Conservation (phyloP, 2,888 invertebrate species). For the Volucella inanis region DNA sequence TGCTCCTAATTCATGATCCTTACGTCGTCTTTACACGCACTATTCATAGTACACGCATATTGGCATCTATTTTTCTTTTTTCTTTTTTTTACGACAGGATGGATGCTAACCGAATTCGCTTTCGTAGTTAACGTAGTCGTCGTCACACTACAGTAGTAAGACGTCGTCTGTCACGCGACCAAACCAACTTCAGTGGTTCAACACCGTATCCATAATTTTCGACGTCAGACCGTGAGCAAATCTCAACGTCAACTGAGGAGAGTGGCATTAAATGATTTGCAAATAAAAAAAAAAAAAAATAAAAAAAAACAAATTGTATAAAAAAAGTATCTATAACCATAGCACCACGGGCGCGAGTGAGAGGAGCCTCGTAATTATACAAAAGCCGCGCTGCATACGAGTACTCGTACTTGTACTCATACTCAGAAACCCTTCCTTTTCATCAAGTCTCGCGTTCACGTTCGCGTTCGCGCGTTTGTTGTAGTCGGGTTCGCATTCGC, state of each 20-base stretch:
- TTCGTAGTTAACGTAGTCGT: slow-evolving; percentile 23
- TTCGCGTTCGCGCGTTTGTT: slow-evolving; percentile 40
- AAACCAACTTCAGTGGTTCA: slow-evolving; percentile 66
- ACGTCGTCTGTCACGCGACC: slow-evolving; percentile 45
- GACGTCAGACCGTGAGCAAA: slow-evolving; percentile 73
- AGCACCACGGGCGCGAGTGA: slow-evolving; percentile 49
- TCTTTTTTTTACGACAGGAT: not conserved
- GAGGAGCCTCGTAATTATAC: slow-evolving; percentile 48
- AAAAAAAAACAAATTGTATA: slow-evolving; percentile 35
- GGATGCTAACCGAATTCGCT: slow-evolving; percentile 49
- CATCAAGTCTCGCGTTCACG: slow-evolving; percentile 36
- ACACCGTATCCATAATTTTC: slow-evolving; percentile 61
- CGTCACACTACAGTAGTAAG: slow-evolving; percentile 2
- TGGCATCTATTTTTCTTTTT: slow-evolving; percentile 28
- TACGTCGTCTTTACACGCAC: slow-evolving; percentile 63
- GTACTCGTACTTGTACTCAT: not conserved
- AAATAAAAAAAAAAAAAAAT: slow-evolving; percentile 66
- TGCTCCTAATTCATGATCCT: slow-evolving; percentile 59
- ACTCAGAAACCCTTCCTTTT: slow-evolving; percentile 64
- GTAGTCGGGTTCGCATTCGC: not conserved
- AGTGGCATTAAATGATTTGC: slow-evolving; percentile 75
- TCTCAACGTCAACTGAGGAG: slow-evolving; percentile 73
- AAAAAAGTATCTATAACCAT: slow-evolving; percentile 54
- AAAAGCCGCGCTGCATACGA: slow-evolving; percentile 12
- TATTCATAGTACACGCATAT: slow-evolving; percentile 51